A percentile compares a stretch with the other conserved stretches of the same genome.
phyloP scores from a whole-genome alignment of 2,888 invertebrate genomes.

The Caradrina clavipalpis region DNA sequence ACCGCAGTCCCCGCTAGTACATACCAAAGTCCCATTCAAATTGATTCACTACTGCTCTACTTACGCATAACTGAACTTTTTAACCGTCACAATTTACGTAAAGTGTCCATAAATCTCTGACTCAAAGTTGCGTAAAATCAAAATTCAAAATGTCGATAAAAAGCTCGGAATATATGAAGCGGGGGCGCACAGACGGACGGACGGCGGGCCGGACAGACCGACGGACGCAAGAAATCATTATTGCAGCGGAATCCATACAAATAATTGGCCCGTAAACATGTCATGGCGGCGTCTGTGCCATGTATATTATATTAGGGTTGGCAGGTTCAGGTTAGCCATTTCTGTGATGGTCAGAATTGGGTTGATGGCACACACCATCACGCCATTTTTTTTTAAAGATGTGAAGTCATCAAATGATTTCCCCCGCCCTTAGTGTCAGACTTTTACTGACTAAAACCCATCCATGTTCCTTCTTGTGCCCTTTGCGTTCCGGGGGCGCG shows the following conservation, averaged over 20 bases:
- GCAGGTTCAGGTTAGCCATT: slow-evolving; percentile 23
- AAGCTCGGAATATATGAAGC: slow-evolving; percentile 80
- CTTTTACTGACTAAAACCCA: too few relatives aligned
- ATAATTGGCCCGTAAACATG: slow-evolving; percentile 91
- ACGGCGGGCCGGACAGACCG: slow-evolving; percentile 72
- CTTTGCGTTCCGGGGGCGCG: too few relatives aligned
- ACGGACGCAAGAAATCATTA: slow-evolving; percentile 90
- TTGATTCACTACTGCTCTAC: slow-evolving; percentile 41
- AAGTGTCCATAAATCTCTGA: slow-evolving; percentile 78
- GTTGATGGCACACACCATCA: too few relatives aligned
- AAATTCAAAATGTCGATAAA: slow-evolving; percentile 82
- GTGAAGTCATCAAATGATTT: too few relatives aligned
- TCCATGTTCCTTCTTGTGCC: too few relatives aligned
- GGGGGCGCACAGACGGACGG: slow-evolving; percentile 62
- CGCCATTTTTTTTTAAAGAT: too few relatives aligned
- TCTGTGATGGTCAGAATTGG: background rate
- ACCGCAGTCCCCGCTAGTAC: background rate
- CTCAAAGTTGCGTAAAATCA: slow-evolving; percentile 77
- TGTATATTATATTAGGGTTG: slow-evolving; percentile 88
- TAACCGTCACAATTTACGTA: slow-evolving; percentile 63
- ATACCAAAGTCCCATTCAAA: slow-evolving; percentile 28
- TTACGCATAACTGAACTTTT: slow-evolving; percentile 60
- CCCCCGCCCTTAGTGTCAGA: too few relatives aligned
- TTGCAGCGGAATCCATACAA: slow-evolving; percentile 90
- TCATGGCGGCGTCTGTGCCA: slow-evolving; percentile 90